These are phyloP conservation scores for Hermatobates lingyangjiaoensis DNA, from an alignment of 1,140 invertebrate genomes.

Conservation along the genomic window DNA sequence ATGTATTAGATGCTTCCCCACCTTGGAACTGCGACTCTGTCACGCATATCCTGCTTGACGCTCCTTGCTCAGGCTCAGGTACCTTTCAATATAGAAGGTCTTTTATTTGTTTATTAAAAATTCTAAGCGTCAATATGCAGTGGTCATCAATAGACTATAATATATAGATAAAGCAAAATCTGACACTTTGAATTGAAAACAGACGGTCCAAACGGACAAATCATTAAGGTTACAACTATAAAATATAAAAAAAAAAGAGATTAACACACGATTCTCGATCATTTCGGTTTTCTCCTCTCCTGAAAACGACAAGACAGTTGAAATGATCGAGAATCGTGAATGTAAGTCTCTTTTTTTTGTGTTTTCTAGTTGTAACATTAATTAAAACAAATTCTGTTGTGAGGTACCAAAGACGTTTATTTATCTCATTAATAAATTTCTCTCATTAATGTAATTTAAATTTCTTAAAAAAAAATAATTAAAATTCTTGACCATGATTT, in stretches of 20 bases:
- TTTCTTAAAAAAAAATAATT: no score
- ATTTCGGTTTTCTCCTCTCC: background rate
- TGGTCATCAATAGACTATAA: background rate
- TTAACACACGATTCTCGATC: background rate
- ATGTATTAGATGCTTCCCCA: background rate
- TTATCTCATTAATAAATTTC: no score
- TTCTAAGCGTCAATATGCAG: background rate
- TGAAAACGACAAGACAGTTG: background rate
- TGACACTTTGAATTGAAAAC: background rate
- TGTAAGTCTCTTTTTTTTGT: no score
- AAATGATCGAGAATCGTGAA: no score
- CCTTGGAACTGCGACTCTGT: slow-evolving; percentile 27
- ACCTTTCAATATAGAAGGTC: slow-evolving; percentile 18
- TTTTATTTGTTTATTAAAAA: background rate
- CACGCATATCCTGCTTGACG: slow-evolving; percentile 83
- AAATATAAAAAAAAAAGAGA: background rate
- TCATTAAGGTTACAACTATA: background rate
- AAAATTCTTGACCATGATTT: no score
- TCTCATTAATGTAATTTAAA: no score
- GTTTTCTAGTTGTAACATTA: no score
- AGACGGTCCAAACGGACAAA: background rate
- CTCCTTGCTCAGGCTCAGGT: slow-evolving; percentile 89
- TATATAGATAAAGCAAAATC: background rate
- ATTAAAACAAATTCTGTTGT: no score
- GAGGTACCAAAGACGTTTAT: no score